A percentile compares a stretch with the other conserved stretches of the same genome.
These are phyloP conservation scores for Cotesia congregata DNA, from an alignment of 2,888 invertebrate genomes.

Conservation along the genomic window DNA sequence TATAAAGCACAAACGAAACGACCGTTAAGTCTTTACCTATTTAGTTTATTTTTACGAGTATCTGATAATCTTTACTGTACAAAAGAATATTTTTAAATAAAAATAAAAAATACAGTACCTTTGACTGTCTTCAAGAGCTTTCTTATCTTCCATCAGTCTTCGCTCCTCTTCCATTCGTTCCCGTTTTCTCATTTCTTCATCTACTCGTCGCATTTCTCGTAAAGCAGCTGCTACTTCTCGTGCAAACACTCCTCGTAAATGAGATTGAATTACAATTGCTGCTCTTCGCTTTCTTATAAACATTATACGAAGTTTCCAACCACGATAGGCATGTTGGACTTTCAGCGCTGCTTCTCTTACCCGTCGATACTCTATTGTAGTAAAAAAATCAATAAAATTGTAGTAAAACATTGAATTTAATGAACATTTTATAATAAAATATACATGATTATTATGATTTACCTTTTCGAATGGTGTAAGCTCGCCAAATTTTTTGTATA, in stretches of 20 bases:
- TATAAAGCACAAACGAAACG: constrained; percentile 64
- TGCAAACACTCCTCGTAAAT: constrained; percentile 90
- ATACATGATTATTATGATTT: constrained; percentile 37
- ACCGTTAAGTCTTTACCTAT: constrained; percentile 47
- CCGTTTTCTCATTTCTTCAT: constrained; percentile 87
- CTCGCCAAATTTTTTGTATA: constrained; percentile 84
- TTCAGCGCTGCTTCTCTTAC: constrained; percentile 79
- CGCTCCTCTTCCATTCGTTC: constrained; percentile 82
- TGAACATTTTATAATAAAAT: constrained; percentile 5
- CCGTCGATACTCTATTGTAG: constrained; percentile 74
- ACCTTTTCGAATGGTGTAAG: constrained; percentile 76
- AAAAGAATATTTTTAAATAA: constrained; percentile 9
- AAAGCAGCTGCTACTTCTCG: constrained; percentile 89
- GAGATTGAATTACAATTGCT: constrained; percentile 87
- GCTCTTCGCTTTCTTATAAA: constrained; percentile 87
- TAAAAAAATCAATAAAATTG: constrained; percentile 5
- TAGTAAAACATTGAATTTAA: constrained; percentile 1
- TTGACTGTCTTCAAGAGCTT: constrained; percentile 77
- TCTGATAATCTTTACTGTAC: constrained; percentile 14
- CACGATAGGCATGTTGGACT: constrained; percentile 88
- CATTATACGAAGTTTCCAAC: constrained; percentile 86
- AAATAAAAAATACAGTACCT: constrained; percentile 68
- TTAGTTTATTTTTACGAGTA: constrained; percentile 25
- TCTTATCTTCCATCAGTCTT: constrained; percentile 73
- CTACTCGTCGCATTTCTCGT: constrained; percentile 88